Evolutionary conservation across 1,140 invertebrate genomes (phyloP).

Genomic region (Drosophila dunni): DNA sequence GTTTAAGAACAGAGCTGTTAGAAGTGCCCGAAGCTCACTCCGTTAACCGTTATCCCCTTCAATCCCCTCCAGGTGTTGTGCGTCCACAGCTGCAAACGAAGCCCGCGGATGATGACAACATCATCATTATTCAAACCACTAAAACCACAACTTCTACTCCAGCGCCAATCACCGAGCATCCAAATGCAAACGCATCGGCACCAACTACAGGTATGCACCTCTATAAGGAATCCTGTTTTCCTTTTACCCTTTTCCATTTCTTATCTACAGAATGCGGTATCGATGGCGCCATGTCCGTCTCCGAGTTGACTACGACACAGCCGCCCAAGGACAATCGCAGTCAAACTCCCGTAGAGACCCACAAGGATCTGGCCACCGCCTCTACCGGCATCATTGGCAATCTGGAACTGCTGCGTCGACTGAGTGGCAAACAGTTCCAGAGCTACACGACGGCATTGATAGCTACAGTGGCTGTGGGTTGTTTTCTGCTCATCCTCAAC

Average conservation of each 20-base stretch:
- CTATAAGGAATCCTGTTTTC: too few species aligned
- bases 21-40: not conserved
- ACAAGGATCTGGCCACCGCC: slow-evolving; percentile 78
- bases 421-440: slow-evolving; percentile 92
- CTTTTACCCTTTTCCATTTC: too few species aligned
- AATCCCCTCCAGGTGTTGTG: slow-evolving; percentile 86
- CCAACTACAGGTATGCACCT: slow-evolving; percentile 58
- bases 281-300: slow-evolving; percentile 87
- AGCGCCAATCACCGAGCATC: not conserved
- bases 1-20: too few species aligned
- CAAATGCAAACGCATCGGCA: slow-evolving; percentile 57
- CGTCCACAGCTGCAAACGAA: slow-evolving; percentile 78
- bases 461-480: slow-evolving; percentile 97
- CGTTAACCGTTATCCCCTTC: too few species aligned
- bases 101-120: slow-evolving; percentile 75
- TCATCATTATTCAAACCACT: slow-evolving; percentile 61
- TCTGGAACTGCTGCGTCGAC: slow-evolving; percentile 86
- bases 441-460: slow-evolving; percentile 95
- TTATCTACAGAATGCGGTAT: slow-evolving; percentile 85
- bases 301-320: slow-evolving; percentile 77
- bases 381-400: slow-evolving; percentile 81
- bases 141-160: slow-evolving; percentile 78
- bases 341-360: slow-evolving; percentile 49
- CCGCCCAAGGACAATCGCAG: slow-evolving; percentile 73
- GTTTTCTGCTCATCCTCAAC: slow-evolving; percentile 94